Percentiles rank a stretch among this genome's conserved stretches.
Evolutionary conservation across 2,797 vertebrate species (phyloP).

Genomic region (Sparidentex hasta): DNA sequence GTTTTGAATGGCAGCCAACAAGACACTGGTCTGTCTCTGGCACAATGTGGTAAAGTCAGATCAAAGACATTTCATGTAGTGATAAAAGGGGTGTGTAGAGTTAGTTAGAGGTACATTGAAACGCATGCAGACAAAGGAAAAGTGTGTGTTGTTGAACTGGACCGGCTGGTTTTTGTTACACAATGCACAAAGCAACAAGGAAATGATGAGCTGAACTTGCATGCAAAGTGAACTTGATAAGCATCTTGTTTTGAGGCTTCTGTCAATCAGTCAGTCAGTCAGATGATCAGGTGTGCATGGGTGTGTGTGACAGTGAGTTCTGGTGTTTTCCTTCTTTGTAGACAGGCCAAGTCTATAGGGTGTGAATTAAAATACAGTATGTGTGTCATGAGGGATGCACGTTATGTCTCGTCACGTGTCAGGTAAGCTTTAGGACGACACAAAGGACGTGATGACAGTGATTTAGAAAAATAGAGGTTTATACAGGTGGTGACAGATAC

Average conservation of each 20-base stretch:
- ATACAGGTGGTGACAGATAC: background rate
- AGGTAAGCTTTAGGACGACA: slow-evolving; percentile 1
- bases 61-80: slow-evolving; percentile 15
- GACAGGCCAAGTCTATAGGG: slow-evolving; percentile 9
- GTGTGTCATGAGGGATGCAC: background rate
- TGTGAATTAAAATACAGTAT: slow-evolving; percentile 18
- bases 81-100: slow-evolving; percentile 2
- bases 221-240: slow-evolving; percentile 43
- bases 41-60: slow-evolving; percentile 33
- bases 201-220: slow-evolving; percentile 26
- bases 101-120: background rate
- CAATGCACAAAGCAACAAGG: slow-evolving; percentile 40
- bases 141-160: slow-evolving; percentile 54
- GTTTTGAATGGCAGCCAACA: slow-evolving; percentile 30
- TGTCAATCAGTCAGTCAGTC: slow-evolving; percentile 11
- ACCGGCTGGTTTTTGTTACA: slow-evolving; percentile 57
- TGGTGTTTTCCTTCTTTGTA: slow-evolving; percentile 29
- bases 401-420: background rate
- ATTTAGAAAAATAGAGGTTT: background rate
- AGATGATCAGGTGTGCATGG: slow-evolving; percentile 12
- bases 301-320: slow-evolving; percentile 13
- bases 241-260: background rate
- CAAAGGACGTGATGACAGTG: background rate
- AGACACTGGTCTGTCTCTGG: slow-evolving; percentile 23
- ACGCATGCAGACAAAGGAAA: background rate